Evolutionary conservation across 2,797 vertebrate genomes (phyloP).

Genomic region (Chaetophractus vellerosus): DNA sequence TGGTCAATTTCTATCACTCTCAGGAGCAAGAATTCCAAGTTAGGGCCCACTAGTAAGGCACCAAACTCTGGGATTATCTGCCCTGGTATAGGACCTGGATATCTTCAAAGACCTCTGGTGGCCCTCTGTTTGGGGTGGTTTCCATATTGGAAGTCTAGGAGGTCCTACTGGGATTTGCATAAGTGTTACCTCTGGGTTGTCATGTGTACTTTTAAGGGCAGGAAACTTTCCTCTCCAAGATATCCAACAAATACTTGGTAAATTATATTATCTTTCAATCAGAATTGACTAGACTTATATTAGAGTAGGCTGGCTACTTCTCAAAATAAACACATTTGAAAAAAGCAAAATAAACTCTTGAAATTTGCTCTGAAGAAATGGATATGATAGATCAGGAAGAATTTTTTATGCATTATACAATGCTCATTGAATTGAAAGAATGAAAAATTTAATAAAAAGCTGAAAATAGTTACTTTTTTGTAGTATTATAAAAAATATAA

Average conservation of each 20-base stretch:
- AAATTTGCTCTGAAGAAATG: not conserved
- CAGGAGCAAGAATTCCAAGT: too few species aligned
- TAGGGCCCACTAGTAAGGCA: too few species aligned
- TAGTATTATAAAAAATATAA: not conserved
- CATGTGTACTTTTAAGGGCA: not conserved
- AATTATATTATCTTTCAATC: slow-evolving; percentile 17
- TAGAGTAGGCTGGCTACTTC: not conserved
- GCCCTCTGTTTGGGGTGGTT: too few species aligned
- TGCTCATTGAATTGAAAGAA: slow-evolving; percentile 1
- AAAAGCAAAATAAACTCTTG: not conserved
- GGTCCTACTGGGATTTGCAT: too few species aligned
- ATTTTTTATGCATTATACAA: not conserved
- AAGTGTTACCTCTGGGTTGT: too few species aligned
- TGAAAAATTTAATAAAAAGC: not conserved
- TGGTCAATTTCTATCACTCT: too few species aligned
- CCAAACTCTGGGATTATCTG: too few species aligned
- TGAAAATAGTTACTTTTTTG: not conserved
- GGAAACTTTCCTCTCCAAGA: not conserved
- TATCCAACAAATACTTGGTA: not conserved
- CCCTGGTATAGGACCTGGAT: too few species aligned
- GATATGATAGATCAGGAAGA: not conserved
- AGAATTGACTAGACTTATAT: not conserved
- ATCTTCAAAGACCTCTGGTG: too few species aligned
- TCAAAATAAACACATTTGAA: slow-evolving; percentile 28
- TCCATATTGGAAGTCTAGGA: too few species aligned